These are phyloP conservation scores for Pleuronectes platessa DNA, from an alignment of 2,113 vertebrate species.

Conservation along the genomic window DNA sequence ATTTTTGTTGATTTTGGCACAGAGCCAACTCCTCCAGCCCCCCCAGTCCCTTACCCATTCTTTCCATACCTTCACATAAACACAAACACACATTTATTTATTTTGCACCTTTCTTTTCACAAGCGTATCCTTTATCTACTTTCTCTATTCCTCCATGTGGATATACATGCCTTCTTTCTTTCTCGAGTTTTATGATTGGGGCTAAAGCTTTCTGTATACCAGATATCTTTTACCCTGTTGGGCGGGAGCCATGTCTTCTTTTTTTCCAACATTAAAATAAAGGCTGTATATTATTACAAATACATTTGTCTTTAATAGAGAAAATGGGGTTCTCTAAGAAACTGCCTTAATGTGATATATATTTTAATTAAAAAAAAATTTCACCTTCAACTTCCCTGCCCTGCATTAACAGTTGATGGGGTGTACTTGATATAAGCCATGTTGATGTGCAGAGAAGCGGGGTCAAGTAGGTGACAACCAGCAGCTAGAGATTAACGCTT, in stretches of 20 bases:
- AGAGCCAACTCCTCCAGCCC: not conserved
- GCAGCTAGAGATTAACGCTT: slow-evolving; percentile 8
- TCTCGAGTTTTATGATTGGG: not conserved
- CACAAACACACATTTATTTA: slow-evolving; percentile 9
- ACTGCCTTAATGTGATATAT: slow-evolving; percentile 22
- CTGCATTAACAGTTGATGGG: not conserved
- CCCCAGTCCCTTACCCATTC: slow-evolving; percentile 6
- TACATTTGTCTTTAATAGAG: slow-evolving; percentile 37
- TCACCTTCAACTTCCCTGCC: not conserved
- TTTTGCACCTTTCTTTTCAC: slow-evolving; percentile 14
- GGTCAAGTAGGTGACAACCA: slow-evolving; percentile 11
- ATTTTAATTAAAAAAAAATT: not conserved
- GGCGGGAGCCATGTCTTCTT: slow-evolving; percentile 3
- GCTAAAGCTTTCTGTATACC: slow-evolving; percentile 20
- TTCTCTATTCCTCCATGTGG: slow-evolving; percentile 12
- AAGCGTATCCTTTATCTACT: slow-evolving; percentile 34
- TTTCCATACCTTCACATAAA: slow-evolving; percentile 18
- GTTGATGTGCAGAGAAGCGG: slow-evolving; percentile 16
- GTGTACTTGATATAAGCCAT: not conserved
- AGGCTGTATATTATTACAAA: slow-evolving; percentile 16
- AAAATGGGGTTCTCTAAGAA: not conserved
- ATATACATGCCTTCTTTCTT: slow-evolving; percentile 39
- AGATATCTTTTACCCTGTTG: slow-evolving; percentile 14
- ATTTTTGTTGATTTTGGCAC: slow-evolving; percentile 45
- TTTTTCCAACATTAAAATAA: slow-evolving; percentile 18